A percentile compares a stretch with the other conserved stretches of the same genome.
phyloP scores from a whole-genome alignment of 2,113 vertebrate genomes.

The Hucho hucho region DNA sequence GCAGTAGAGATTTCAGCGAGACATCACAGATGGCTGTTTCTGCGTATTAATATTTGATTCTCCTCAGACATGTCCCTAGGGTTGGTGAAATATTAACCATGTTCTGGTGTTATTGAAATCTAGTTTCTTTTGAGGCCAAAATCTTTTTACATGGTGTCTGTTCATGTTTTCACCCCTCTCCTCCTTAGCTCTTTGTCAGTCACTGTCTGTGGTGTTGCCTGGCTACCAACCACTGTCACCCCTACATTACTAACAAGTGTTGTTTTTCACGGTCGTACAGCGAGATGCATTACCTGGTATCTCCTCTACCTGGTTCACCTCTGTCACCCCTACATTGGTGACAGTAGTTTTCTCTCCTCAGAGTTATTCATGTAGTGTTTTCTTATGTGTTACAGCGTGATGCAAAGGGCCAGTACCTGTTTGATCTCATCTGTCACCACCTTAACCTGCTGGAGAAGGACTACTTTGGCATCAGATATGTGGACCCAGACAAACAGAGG shows the following conservation, averaged over 20 bases:
- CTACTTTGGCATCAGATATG: constrained; percentile 95
- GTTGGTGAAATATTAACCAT: constrained; percentile 68
- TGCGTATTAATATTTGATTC: constrained; percentile 71
- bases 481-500: constrained; percentile 95
- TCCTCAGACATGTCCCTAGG: constrained; percentile 59
- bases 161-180: not conserved
- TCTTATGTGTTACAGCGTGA: constrained; percentile 82
- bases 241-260: no score
- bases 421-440: constrained; percentile 96
- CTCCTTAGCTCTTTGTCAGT: no score
- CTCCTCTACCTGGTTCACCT: no score
- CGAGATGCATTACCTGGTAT: no score
- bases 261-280: no score
- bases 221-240: no score
- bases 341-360: not conserved
- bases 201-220: no score
- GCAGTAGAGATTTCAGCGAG: constrained; percentile 39
- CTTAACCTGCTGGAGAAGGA: constrained; percentile 97
- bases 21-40: constrained; percentile 62
- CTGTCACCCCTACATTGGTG: not conserved
- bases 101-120: constrained; percentile 49
- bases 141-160: not conserved
- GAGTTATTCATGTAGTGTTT: not conserved
- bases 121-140: constrained; percentile 24
- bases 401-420: constrained; percentile 94